Evolutionary conservation across 2,797 vertebrate genomes (phyloP).

Genomic region (Todus mexicanus): DNA sequence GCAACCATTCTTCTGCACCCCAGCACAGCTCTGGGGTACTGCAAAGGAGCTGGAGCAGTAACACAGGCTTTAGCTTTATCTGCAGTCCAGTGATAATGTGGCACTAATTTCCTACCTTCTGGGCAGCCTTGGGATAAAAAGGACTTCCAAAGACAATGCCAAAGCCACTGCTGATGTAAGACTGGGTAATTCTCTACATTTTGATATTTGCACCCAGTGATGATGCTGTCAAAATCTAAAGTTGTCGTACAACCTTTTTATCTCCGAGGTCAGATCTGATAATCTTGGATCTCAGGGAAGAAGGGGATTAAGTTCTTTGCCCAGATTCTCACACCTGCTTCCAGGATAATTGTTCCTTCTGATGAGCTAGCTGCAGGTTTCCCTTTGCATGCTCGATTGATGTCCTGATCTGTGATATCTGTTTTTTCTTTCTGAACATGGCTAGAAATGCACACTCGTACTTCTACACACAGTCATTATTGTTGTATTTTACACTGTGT

Average conservation of each 20-base stretch:
- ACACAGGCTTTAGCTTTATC: not conserved
- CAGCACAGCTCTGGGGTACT: too few species aligned
- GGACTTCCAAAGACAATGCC: not conserved
- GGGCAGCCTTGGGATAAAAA: not conserved
- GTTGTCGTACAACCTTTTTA: accelerated
- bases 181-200: not conserved
- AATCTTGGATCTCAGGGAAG: not conserved
- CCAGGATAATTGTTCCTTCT: not conserved
- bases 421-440: not conserved
- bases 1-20: not conserved
- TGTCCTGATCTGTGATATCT: not conserved
- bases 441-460: not conserved
- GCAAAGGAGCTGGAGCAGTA: not conserved
- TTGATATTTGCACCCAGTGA: not conserved
- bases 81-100: not conserved
- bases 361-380: accelerated
- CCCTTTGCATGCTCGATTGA: not conserved
- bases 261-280: not conserved
- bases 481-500: not conserved
- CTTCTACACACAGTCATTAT: accelerated
- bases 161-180: not conserved
- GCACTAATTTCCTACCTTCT: not conserved
- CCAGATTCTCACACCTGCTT: not conserved
- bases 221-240: not conserved
- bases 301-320: not conserved